Base-by-base conservation (phyloP, 2,797 vertebrate species). In the Xerus rutilus region DNA sequence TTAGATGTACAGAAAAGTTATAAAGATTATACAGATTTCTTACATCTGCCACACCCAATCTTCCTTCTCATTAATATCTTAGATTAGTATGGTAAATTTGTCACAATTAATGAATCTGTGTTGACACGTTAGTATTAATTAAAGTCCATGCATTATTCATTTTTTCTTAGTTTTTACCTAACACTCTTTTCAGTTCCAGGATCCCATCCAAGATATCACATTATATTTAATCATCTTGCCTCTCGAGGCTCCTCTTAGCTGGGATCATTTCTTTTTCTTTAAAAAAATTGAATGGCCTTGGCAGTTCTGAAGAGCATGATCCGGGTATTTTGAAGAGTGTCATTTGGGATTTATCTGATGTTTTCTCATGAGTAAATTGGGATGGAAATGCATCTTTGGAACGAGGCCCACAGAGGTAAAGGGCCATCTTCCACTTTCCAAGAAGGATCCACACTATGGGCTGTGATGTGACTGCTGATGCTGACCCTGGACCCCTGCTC, bases 151-250 rank as follows among this genome's bases (percentile, higher is more conserved):
- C 8, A 82, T 67, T 62, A 90, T 90, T 92, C 10, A 77, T 18
- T 67, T 90, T 90, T 86, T 64, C 14, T 94, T 92, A 32, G 49
- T 39, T 92, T 78, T 86, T 82, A 73, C 18, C 17, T 57, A 67
- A 52, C n/a, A 79, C 54, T 67, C 30, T 47, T 77, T 78, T 92
- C 39, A 28, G 28, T 83, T 49, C 39, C 47, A 67, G 20, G 57
- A 82, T 59, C 43, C 52, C 18, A 47, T 70, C 45, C 72, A 73
- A 28, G 10, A 43, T 90, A 45, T 15, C 35, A 79, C 17, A 32
- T 72, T 83, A 49, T 30, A 43, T 70, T 84, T 94, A 87, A 90
- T 87, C 45, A 30, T 59, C 13, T 43, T 76, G n/a, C 79, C 25
- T 79, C 39, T 64, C 32, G 69, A 64, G 52, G 30, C 2, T 85